These are phyloP conservation scores for Temnothorax ravouxi DNA, from an alignment of 2,888 invertebrate genomes.

Conservation along the genomic window DNA sequence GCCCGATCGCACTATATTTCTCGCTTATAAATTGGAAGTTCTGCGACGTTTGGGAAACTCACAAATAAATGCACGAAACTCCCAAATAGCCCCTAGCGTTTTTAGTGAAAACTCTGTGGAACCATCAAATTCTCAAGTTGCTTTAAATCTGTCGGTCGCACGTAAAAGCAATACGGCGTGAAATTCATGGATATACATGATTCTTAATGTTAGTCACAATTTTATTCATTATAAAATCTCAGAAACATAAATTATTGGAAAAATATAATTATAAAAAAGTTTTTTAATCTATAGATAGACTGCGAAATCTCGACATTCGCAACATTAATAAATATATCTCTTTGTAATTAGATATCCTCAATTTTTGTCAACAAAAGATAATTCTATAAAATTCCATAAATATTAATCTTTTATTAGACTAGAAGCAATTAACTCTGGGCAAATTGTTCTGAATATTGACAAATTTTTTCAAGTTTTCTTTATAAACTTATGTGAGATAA, in stretches of 20 bases:
- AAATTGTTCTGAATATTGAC: neutral
- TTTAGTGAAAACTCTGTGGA: neutral
- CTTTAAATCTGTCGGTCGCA: constrained; percentile 30
- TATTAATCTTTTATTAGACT: neutral
- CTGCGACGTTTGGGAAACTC: neutral
- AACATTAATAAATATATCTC: neutral
- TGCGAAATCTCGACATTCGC: neutral
- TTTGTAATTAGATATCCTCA: neutral
- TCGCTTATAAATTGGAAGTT: constrained; percentile 42
- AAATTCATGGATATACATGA: neutral
- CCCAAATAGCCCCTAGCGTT: constrained; percentile 7
- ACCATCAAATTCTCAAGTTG: constrained; percentile 30
- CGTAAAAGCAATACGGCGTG: neutral
- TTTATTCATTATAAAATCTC: neutral
- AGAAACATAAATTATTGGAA: neutral
- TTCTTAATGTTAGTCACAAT: neutral
- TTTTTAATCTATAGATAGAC: neutral
- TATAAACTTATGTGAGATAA: neutral
- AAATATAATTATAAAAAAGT: neutral
- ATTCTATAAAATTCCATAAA: neutral
- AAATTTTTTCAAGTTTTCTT: neutral
- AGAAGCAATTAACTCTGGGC: neutral
- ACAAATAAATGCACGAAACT: constrained; percentile 45
- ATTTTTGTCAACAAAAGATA: neutral
- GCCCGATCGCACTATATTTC: constrained; percentile 31